Evolutionary conservation across 2,888 invertebrate species (phyloP).

Genomic region (Aethes cnicana): DNA sequence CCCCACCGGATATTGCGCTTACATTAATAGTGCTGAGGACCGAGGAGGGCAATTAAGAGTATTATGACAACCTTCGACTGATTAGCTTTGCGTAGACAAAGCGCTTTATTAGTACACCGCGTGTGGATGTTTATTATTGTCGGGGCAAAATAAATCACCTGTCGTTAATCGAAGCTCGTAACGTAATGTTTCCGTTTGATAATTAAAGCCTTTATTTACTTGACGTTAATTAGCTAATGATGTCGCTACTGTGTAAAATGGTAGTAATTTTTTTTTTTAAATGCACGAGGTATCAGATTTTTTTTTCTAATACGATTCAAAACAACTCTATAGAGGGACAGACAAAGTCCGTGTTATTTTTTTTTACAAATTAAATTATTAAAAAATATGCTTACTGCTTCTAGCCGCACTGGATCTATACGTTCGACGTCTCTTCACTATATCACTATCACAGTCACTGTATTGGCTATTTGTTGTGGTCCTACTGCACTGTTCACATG

Average conservation of each 20-base stretch:
- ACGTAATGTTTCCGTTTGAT: slow-evolving; percentile 1
- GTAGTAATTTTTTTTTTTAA: not conserved
- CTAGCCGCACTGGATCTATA: slow-evolving; percentile 65
- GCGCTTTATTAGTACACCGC: not conserved
- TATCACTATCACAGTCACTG: slow-evolving; percentile 78
- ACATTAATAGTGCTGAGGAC: slow-evolving; percentile 52
- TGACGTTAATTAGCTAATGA: slow-evolving; percentile 15
- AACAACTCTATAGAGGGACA: no score
- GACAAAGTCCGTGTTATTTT: no score
- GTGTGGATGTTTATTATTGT: not conserved
- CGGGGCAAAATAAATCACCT: slow-evolving; percentile 10
- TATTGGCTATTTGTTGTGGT: slow-evolving; percentile 70
- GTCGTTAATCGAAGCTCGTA: slow-evolving; percentile 12
- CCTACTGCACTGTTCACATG: slow-evolving; percentile 72
- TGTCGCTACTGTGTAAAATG: slow-evolving; percentile 2
- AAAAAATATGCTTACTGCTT: slow-evolving; percentile 66
- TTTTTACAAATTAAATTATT: not conserved
- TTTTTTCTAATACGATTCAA: no score
- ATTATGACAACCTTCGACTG: slow-evolving; percentile 36
- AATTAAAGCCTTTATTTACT: slow-evolving; percentile 6
- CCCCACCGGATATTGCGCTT: slow-evolving; percentile 60
- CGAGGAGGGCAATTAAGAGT: slow-evolving; percentile 38
- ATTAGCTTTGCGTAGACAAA: not conserved
- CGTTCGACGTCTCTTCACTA: slow-evolving; percentile 62
- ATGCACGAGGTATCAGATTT: no score